A percentile compares a stretch with the other conserved stretches of the same genome.
Evolutionary conservation across 2,797 vertebrate genomes (phyloP).

Genomic region (Monodelphis domestica): DNA sequence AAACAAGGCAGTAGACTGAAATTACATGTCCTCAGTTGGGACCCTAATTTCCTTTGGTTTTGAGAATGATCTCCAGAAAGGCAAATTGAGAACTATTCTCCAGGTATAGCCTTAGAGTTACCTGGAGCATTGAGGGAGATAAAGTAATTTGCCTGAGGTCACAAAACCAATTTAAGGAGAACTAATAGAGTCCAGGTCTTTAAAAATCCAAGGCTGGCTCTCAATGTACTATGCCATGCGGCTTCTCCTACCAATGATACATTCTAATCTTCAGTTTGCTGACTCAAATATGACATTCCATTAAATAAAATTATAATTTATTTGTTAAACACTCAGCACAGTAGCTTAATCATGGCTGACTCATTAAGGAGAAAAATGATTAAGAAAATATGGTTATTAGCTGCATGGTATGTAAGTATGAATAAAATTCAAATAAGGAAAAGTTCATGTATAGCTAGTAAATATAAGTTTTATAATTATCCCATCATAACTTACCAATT

Average conservation of each 20-base stretch:
- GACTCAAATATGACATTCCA: neutral
- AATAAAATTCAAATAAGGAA: neutral
- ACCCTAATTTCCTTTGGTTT: neutral
- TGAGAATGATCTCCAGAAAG: neutral
- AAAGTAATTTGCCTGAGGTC: neutral
- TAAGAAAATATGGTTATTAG: neutral
- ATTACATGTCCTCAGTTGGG: neutral
- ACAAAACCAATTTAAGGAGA: neutral
- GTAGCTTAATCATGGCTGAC: neutral
- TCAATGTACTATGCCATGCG: neutral
- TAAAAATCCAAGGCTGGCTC: neutral
- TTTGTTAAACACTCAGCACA: neutral
- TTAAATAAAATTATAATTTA: neutral
- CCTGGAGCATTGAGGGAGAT: neutral
- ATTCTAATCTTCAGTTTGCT: neutral
- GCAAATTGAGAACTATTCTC: neutral
- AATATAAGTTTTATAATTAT: neutral
- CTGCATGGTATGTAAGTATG: neutral
- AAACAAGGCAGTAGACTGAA: neutral
- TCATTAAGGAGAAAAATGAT: neutral
- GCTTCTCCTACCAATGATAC: too few relatives aligned
- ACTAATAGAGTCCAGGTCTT: neutral
- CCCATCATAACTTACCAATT: neutral
- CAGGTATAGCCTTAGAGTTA: neutral
- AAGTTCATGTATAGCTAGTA: neutral